These are phyloP conservation scores for Porites divaricata DNA, from an alignment of 92 coral and sea anemone genomes.

Conservation along the genomic window DNA sequence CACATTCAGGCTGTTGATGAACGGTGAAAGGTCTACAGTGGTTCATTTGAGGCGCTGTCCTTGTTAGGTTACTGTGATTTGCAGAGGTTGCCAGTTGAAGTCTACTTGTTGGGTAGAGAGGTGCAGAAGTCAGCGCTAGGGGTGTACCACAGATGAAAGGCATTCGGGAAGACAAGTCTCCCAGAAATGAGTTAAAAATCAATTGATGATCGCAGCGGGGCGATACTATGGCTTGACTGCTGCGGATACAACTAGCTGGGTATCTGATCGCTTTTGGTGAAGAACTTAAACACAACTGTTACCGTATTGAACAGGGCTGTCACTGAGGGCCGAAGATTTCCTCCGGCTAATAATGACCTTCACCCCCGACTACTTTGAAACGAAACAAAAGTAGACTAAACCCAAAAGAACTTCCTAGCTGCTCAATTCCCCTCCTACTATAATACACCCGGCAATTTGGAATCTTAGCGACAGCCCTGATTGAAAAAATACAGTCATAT, in stretches of 20 bases:
- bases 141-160: constrained; percentile 84
- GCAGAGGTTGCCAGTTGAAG: constrained; percentile 71
- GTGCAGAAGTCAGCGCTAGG: constrained; percentile 70
- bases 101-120: constrained; percentile 73
- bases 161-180: constrained; percentile 80
- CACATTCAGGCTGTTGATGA: neutral
- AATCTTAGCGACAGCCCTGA: no score
- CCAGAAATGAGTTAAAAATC: constrained; percentile 77
- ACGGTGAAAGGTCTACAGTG: constrained; percentile 59
- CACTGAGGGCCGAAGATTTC: no score
- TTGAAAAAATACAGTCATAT: no score
- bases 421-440: no score
- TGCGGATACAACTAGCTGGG: constrained; percentile 90
- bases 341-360: no score
- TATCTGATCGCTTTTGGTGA: constrained; percentile 55
- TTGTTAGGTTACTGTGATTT: constrained; percentile 76
- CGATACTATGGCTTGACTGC: constrained; percentile 70
- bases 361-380: no score
- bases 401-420: no score
- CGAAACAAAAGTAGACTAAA: no score
- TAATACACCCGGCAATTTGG: no score
- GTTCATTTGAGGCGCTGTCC: constrained; percentile 52
- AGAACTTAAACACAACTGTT: neutral
- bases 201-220: constrained; percentile 92
- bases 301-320: neutral